Percentiles rank a stretch among this genome's conserved stretches.
Evolutionary conservation across 2,888 invertebrate genomes (phyloP).

Genomic region (Polyommatus iphigenia): DNA sequence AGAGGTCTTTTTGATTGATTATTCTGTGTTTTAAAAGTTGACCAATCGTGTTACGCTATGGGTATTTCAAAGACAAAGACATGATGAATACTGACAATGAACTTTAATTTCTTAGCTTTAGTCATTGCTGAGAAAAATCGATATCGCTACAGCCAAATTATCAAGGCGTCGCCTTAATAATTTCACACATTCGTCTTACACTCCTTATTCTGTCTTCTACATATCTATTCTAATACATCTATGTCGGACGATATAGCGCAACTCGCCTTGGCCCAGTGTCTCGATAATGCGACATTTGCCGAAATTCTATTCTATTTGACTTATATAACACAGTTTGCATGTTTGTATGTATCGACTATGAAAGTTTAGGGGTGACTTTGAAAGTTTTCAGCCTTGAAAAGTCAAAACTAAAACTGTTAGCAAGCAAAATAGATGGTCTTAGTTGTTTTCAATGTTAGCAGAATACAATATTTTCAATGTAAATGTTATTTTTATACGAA

Average conservation of each 20-base stretch:
- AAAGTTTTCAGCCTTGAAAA: slow-evolving; percentile 11
- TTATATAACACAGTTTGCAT: not conserved
- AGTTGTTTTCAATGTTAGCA: not conserved
- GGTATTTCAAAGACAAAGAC: too few relatives aligned
- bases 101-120: too few relatives aligned
- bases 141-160: too few relatives aligned
- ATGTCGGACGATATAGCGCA: not conserved
- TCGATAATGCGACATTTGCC: slow-evolving; percentile 2
- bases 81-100: too few relatives aligned
- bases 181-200: too few relatives aligned
- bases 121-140: too few relatives aligned
- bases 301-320: not conserved
- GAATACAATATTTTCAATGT: not conserved
- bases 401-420: not conserved
- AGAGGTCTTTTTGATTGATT: too few relatives aligned
- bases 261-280: slow-evolving; percentile 1
- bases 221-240: not conserved
- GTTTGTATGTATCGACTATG: not conserved
- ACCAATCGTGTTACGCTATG: too few relatives aligned
- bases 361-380: not conserved
- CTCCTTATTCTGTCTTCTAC: too few relatives aligned
- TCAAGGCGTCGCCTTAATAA: too few relatives aligned
- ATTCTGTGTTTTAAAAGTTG: too few relatives aligned
- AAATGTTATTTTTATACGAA: too few relatives aligned
- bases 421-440: not conserved